Percentiles rank a stretch among this genome's conserved stretches.
Evolutionary conservation across 2,888 invertebrate genomes (phyloP).

Genomic region (Callyntrura sp.): DNA sequence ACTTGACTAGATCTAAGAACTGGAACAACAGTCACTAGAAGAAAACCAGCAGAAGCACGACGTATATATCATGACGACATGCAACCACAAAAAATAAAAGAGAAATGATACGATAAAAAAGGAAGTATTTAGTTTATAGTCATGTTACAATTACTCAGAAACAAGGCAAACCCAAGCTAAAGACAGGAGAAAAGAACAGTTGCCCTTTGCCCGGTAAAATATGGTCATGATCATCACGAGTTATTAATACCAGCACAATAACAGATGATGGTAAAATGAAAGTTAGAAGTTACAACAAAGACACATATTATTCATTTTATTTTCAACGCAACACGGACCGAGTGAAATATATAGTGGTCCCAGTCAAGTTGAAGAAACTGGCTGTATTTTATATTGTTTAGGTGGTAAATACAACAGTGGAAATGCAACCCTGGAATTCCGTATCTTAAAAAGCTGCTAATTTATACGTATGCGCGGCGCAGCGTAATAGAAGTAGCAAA

Average conservation of each 20-base stretch:
- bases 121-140: conserved; percentile 35
- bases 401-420: too few species aligned
- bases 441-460: too few species aligned
- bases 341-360: too few species aligned
- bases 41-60: neutral
- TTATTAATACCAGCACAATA: conserved; percentile 21
- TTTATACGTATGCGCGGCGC: too few species aligned
- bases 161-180: neutral
- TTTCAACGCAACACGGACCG: too few species aligned
- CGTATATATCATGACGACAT: neutral
- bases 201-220: conserved; percentile 5
- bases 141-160: conserved; percentile 23
- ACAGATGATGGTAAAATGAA: conserved; percentile 22
- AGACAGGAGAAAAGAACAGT: conserved; percentile 16
- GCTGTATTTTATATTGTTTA: too few species aligned
- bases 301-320: too few species aligned
- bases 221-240: neutral
- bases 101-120: neutral
- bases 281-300: neutral
- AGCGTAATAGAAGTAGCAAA: too few species aligned
- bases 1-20: neutral
- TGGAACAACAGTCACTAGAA: neutral
- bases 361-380: too few species aligned
- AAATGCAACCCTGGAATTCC: too few species aligned
- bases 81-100: conserved; percentile 5